Base-by-base conservation (phyloP, 2,888 invertebrate species). In the Hemicrepidius hirtus region DNA sequence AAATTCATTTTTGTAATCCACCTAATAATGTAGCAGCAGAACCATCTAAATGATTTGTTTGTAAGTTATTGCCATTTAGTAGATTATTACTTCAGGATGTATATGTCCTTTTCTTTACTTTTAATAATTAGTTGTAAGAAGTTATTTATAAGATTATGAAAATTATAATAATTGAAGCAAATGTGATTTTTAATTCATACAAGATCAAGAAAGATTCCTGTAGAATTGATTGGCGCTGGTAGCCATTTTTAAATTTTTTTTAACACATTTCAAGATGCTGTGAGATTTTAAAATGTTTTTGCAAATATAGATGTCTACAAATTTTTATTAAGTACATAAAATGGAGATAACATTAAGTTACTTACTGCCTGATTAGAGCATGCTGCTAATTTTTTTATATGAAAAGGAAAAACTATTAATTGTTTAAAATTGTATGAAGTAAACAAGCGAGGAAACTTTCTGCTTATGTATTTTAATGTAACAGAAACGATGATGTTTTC, bases 101-200 rank as follows among this genome's bases (percentile, higher is more conserved):
- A 68, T 68, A 68, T 68, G 59, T 59, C 46, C 49, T 53, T 63
- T 63, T 57, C 28, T 41, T 69, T 63, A 57, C 49, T 62, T 57
- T 62, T 40, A 55, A 69, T 69, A 63, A 69, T 72, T 72, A 71
- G 68, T 68, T 72, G 21, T 71, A 72, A 71, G 72, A 72, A 72
- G 64, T 63, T 55, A 72, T 68, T 68, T 72, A 72, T 68, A 72
- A 67, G 67, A 72, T 67, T 63, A 62, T 57, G 68, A 62, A 68
- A 41, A 62, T 60, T 62, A 53, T 62, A 60, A 24, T 60, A 60
- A 60, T 60, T 68, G 63, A 62, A 62, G 28, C 62, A 60, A 60
- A 68, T 68, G 68, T 69, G 69, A 63, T 63, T 64, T 71, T 68
- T 72, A 64, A 53, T 67, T 63, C 53, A 18, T 64, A 59, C 37